Base-by-base conservation (phyloP, 2,888 invertebrate genomes). In the Spicauda simplicius region DNA sequence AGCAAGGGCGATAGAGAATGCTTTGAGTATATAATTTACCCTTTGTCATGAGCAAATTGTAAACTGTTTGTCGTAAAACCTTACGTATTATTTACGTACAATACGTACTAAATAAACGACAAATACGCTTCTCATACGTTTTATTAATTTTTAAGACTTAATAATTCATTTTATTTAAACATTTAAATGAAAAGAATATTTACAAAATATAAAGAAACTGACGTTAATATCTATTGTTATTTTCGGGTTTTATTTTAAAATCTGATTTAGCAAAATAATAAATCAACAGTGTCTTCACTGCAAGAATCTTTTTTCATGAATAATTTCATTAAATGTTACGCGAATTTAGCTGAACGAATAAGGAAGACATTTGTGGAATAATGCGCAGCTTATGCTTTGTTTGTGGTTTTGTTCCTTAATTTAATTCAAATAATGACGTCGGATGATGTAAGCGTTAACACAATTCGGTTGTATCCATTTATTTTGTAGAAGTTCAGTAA, bases 381-480 rank as follows among this genome's bases (percentile, higher is more conserved):
- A 64, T 57, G 64, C 33, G 11, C 10, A 11, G 25, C 3, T 25
- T 25, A 25, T 5, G 64, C 57, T 57, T 64, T 57, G 64, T 25
- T 64, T 64, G 37, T 52, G 56, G 30, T 57, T 12, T 64, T 57
- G 57, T 64, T 64, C 64, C 64, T 64, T 64, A 57, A 64, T 64
- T 64, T 64, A 64, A 57, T 52, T 52, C 33, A 52, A 64, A 64
- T 57, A 61, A 61, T 19, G 18, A 53, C 6, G 25, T 25, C 5
- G 52, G 56, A 56, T 52, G 57, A 57, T 57, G 57, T 57, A 19
- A 64, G 57, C 50, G 30, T 63, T 56, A 56, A n/a, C 56, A 63
- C 55, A 55, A 45, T 54, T 57, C 14, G 45, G 14, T 58, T 45
- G 8, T 12, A 20, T 58, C 7, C 25, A 25, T 25, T 25, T 25